Evolutionary conservation across 2,888 invertebrate species (phyloP).

Genomic region (Drosophila rubida): DNA sequence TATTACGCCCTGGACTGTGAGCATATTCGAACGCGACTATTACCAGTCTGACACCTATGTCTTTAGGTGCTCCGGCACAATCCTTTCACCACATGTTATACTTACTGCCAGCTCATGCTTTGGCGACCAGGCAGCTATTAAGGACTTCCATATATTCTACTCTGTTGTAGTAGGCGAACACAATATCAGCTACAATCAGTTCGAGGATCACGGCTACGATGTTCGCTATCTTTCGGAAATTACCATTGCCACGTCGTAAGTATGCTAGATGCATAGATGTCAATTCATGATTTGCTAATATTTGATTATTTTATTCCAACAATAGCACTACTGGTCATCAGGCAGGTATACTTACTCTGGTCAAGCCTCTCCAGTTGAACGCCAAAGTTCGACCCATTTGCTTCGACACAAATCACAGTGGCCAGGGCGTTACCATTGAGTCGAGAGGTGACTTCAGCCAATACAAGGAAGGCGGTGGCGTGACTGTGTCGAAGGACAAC

Average conservation of each 20-base stretch:
- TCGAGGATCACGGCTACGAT: slow-evolving; percentile 22
- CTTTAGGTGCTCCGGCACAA: slow-evolving; percentile 24
- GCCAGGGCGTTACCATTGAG: no score
- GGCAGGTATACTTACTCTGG: slow-evolving; percentile 48
- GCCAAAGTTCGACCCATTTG: slow-evolving; percentile 51
- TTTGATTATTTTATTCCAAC: neutral
- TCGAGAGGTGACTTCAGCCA: neutral
- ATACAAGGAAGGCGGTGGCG: neutral
- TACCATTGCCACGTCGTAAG: slow-evolving; percentile 35
- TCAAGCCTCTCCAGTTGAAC: slow-evolving; percentile 55
- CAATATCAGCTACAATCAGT: neutral
- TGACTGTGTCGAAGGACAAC: rapidly evolving
- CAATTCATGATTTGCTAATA: neutral
- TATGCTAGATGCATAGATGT: neutral
- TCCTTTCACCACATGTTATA: slow-evolving; percentile 33
- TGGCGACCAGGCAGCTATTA: rapidly evolving
- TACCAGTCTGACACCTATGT: neutral
- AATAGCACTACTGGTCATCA: neutral
- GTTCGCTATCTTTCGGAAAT: slow-evolving; percentile 57
- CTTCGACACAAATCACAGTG: slow-evolving; percentile 4
- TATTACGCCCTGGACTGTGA: slow-evolving; percentile 71
- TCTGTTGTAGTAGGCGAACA: slow-evolving; percentile 35
- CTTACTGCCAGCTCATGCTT: slow-evolving; percentile 28
- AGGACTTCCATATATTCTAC: neutral
- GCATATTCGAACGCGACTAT: slow-evolving; percentile 24